Conservation (phyloP, 2,113 vertebrate genomes). For the Motacilla alba region DNA sequence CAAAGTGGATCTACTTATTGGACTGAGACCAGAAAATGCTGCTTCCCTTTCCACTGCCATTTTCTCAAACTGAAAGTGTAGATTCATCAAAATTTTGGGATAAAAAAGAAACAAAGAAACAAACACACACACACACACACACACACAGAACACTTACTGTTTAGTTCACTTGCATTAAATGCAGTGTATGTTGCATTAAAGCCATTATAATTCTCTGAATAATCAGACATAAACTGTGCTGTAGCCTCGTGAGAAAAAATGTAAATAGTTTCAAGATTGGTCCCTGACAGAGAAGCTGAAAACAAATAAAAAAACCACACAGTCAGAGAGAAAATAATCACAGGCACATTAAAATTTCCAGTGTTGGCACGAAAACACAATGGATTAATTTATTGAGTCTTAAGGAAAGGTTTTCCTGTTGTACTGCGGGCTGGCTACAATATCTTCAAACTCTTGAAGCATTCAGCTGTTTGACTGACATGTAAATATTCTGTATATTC, state of each 20-base stretch:
- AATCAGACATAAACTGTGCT: slow-evolving; percentile 74
- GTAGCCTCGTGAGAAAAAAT: slow-evolving; percentile 85
- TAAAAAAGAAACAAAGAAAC: neutral
- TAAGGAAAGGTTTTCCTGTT: neutral
- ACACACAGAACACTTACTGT: slow-evolving; percentile 71
- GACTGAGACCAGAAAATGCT: neutral
- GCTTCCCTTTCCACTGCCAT: neutral
- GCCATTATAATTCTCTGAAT: slow-evolving; percentile 69
- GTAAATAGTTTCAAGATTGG: slow-evolving; percentile 68
- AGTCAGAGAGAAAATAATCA: neutral
- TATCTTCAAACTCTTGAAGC: neutral
- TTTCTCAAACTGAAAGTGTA: neutral
- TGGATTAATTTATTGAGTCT: neutral
- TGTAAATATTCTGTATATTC: neutral
- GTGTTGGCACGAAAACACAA: neutral
- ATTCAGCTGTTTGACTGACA: neutral
- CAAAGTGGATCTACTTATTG: neutral
- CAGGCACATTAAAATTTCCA: neutral
- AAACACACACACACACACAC: neutral
- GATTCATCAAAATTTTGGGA: neutral
- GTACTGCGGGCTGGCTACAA: neutral
- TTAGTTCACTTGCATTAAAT: slow-evolving; percentile 69
- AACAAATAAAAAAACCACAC: neutral
- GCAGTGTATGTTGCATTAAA: slow-evolving; percentile 80
- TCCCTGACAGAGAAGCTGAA: slow-evolving; percentile 81